These are phyloP conservation scores for Trichogramma pretiosum DNA, from an alignment of 1,140 invertebrate genomes.

Conservation along the genomic window DNA sequence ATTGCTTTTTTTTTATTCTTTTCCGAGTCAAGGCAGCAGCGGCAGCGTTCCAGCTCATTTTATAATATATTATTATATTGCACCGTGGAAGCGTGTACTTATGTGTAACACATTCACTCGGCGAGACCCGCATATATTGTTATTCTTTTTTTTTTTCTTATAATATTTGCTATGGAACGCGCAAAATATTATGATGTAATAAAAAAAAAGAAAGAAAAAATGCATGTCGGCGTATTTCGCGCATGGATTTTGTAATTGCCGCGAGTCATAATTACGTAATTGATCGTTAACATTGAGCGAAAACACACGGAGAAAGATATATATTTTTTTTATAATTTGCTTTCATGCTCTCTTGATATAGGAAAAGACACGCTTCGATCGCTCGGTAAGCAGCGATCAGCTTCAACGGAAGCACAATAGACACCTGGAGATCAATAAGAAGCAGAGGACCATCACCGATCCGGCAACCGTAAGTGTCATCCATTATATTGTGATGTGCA, in stretches of 20 bases:
- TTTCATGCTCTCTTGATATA: no score
- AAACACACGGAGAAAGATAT: no score
- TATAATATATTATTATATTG: background rate
- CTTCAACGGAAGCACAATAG: background rate
- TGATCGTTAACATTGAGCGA: no score
- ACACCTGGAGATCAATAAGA: background rate
- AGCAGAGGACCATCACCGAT: slow-evolving; percentile 28
- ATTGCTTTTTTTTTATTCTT: background rate
- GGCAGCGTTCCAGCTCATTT: no score
- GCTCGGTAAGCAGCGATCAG: slow-evolving; percentile 23
- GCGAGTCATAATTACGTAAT: no score
- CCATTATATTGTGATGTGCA: no score
- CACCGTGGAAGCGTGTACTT: slow-evolving; percentile 1
- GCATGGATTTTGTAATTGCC: no score
- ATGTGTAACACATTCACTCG: background rate
- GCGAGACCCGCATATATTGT: background rate
- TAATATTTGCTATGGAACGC: background rate
- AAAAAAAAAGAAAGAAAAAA: background rate
- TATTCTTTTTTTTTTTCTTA: background rate
- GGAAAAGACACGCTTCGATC: slow-evolving; percentile 33
- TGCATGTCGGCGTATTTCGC: no score
- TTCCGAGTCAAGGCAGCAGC: background rate
- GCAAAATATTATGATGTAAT: background rate
- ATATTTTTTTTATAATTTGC: no score
- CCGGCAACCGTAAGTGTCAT: slow-evolving; percentile 28